These are phyloP conservation scores for Euleptes europaea DNA, from an alignment of 2,113 vertebrate species.

Conservation along the genomic window DNA sequence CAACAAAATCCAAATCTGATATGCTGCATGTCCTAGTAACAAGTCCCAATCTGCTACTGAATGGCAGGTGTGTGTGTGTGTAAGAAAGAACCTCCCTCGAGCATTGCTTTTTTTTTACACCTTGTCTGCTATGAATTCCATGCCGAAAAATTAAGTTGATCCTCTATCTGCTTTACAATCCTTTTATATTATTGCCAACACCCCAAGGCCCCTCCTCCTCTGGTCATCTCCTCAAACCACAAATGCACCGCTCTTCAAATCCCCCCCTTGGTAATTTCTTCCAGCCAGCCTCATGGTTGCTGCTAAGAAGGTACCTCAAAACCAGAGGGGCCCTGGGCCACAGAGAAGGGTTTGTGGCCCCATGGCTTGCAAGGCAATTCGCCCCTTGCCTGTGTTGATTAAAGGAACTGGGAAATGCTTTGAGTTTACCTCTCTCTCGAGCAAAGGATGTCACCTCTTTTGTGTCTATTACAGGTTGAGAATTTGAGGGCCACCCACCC, in stretches of 20 bases:
- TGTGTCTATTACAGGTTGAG: neutral
- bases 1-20: neutral
- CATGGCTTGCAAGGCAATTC: neutral
- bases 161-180: neutral
- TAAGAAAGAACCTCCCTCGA: neutral
- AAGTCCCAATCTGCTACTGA: conserved; percentile 12
- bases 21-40: conserved; percentile 3
- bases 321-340: too few species aligned
- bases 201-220: neutral
- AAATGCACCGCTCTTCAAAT: neutral
- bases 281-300: neutral
- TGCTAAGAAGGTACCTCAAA: neutral
- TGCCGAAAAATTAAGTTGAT: too few species aligned
- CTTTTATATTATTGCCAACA: neutral
- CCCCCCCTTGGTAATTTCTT: neutral
- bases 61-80: neutral
- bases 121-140: neutral
- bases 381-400: neutral
- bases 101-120: neutral
- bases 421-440: neutral
- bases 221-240: neutral
- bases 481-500: neutral
- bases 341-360: neutral
- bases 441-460: too few species aligned
- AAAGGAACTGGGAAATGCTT: neutral